phyloP scores from a whole-genome alignment of 2,888 invertebrate species.

The Philhelius pedissequus region DNA sequence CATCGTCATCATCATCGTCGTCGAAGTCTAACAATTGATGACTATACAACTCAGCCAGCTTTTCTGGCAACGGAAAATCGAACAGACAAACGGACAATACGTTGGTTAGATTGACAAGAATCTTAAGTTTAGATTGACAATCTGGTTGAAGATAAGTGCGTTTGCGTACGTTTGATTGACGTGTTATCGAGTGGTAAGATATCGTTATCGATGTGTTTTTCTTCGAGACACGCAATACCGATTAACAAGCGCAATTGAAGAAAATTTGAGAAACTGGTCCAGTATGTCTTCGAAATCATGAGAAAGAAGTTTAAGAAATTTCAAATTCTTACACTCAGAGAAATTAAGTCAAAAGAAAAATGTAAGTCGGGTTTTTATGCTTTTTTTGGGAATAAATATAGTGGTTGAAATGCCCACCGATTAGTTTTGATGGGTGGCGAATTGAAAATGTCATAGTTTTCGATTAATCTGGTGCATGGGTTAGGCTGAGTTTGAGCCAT shows the following conservation, averaged over 20 bases:
- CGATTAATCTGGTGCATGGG: too few relatives aligned
- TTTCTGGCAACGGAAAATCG: background rate
- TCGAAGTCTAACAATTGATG: constrained; percentile 31
- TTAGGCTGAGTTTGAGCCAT: too few relatives aligned
- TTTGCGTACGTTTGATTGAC: constrained; percentile 60
- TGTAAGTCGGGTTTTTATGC: too few relatives aligned
- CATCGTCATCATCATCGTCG: background rate
- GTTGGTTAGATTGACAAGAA: constrained; percentile 23
- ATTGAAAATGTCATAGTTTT: too few relatives aligned
- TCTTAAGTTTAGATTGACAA: constrained; percentile 3
- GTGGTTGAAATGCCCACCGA: too few relatives aligned
- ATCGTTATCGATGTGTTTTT: constrained; percentile 4
- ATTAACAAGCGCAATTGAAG: constrained; percentile 8
- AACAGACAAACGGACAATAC: background rate
- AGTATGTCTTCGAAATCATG: background rate
- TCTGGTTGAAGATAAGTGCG: constrained; percentile 40
- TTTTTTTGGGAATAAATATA: too few relatives aligned
- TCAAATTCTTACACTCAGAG: background rate
- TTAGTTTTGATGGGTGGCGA: too few relatives aligned
- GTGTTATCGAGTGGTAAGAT: constrained; percentile 54
- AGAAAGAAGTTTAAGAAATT: background rate
- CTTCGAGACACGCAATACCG: constrained; percentile 44
- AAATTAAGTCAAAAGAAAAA: too few relatives aligned
- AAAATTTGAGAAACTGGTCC: background rate
- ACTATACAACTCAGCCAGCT: background rate